Percentiles rank a stretch among this genome's conserved stretches.
Conservation (phyloP, 2,113 vertebrate genomes). For the Aix galericulata region DNA sequence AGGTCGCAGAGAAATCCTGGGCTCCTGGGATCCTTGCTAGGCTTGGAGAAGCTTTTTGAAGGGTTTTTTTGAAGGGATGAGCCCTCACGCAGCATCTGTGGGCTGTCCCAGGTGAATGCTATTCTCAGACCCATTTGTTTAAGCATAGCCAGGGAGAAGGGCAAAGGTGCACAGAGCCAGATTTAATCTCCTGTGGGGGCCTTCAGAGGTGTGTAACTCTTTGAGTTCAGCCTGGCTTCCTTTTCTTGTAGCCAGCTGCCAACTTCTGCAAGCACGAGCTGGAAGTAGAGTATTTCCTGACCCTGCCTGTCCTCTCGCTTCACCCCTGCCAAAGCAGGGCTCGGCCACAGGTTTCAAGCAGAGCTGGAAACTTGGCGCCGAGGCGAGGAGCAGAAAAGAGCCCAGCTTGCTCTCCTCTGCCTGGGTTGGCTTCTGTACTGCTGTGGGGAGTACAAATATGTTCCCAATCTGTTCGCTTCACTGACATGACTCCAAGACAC, state of each 20-base stretch:
- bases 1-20: background rate
- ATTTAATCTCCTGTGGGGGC: background rate
- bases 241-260: background rate
- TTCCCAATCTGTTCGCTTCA: slow-evolving; percentile 46
- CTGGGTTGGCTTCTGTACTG: slow-evolving; percentile 40
- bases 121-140: fast-evolving
- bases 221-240: background rate
- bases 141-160: background rate
- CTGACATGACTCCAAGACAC: slow-evolving; percentile 52
- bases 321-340: background rate
- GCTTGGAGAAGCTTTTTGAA: background rate
- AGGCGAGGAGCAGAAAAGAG: slow-evolving; percentile 8
- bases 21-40: slow-evolving; percentile 1
- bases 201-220: background rate
- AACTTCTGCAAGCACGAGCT: background rate
- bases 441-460: slow-evolving; percentile 59
- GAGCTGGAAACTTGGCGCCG: slow-evolving; percentile 32
- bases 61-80: background rate
- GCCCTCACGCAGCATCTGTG: background rate
- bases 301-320: background rate
- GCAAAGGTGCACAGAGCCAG: background rate
- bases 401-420: slow-evolving; percentile 44
- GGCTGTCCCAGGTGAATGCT: background rate
- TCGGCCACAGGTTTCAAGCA: background rate
- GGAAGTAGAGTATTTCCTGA: background rate